phyloP scores from a whole-genome alignment of 2,797 vertebrate genomes.

The Triplophysa bombifrons region DNA sequence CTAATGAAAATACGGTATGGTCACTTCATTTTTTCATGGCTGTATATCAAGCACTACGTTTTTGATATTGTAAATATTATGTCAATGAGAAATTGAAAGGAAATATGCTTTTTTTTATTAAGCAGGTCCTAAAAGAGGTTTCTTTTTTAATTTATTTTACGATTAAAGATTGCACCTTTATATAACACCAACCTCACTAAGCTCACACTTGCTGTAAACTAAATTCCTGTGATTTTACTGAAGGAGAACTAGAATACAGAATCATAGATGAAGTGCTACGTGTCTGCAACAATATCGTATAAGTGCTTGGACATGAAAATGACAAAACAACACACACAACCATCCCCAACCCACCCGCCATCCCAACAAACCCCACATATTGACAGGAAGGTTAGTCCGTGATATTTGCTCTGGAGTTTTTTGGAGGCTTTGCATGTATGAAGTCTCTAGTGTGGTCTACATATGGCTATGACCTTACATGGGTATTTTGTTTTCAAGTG shows the following conservation, averaged over 20 bases:
- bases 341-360: slow-evolving; percentile 7
- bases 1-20: too few species aligned
- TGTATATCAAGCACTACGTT: too few species aligned
- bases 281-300: slow-evolving; percentile 73
- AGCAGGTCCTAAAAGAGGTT: background rate
- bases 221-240: slow-evolving; percentile 39
- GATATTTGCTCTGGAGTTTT: slow-evolving; percentile 47
- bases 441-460: slow-evolving; percentile 51
- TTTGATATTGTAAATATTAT: background rate
- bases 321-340: slow-evolving; percentile 36
- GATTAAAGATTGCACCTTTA: slow-evolving; percentile 14
- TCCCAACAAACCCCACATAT: slow-evolving; percentile 36
- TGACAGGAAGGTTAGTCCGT: slow-evolving; percentile 51
- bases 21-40: too few species aligned
- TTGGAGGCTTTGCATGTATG: slow-evolving; percentile 44
- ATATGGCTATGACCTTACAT: slow-evolving; percentile 54
- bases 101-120: background rate
- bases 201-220: background rate
- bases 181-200: slow-evolving; percentile 3
- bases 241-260: slow-evolving; percentile 46
- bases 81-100: background rate
- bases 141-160: background rate
- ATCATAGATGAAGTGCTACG: slow-evolving; percentile 74
- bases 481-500: slow-evolving; percentile 48
- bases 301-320: slow-evolving; percentile 75